phyloP scores from a whole-genome alignment of 2,888 invertebrate genomes.

The Drosophila neonasuta region DNA sequence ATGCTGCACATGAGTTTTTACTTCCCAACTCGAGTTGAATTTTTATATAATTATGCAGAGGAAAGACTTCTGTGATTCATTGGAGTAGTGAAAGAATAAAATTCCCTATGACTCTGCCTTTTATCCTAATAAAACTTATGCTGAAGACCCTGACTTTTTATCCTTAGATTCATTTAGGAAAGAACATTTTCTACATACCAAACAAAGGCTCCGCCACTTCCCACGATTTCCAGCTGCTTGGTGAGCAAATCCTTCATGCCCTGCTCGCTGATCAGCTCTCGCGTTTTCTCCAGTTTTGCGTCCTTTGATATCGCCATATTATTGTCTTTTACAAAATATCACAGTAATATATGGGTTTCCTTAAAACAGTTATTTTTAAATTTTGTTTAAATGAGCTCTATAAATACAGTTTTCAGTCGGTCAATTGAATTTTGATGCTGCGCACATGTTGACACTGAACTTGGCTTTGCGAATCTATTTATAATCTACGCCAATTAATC shows the following conservation, averaged over 20 bases:
- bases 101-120: no score
- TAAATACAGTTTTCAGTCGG: slow-evolving; percentile 11
- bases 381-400: slow-evolving; percentile 5
- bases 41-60: no score
- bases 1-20: slow-evolving; percentile 5
- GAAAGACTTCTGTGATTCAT: no score
- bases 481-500: slow-evolving; percentile 48
- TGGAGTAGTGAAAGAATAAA: no score
- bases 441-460: slow-evolving; percentile 61
- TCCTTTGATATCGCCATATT: slow-evolving; percentile 59
- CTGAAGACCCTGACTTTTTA: no score
- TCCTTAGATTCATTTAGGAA: no score
- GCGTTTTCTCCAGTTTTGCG: slow-evolving; percentile 66
- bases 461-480: slow-evolving; percentile 60
- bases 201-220: slow-evolving; percentile 81
- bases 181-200: slow-evolving; percentile 66
- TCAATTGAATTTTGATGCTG: slow-evolving; percentile 25
- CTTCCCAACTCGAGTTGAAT: not conserved
- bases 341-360: no score
- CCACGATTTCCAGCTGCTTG: slow-evolving; percentile 79
- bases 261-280: slow-evolving; percentile 77
- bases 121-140: no score
- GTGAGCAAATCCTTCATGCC: slow-evolving; percentile 80
- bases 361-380: not conserved
- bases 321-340: slow-evolving; percentile 35